Base-by-base conservation (phyloP, 2,113 vertebrate species). In the Otocyon megalotis region DNA sequence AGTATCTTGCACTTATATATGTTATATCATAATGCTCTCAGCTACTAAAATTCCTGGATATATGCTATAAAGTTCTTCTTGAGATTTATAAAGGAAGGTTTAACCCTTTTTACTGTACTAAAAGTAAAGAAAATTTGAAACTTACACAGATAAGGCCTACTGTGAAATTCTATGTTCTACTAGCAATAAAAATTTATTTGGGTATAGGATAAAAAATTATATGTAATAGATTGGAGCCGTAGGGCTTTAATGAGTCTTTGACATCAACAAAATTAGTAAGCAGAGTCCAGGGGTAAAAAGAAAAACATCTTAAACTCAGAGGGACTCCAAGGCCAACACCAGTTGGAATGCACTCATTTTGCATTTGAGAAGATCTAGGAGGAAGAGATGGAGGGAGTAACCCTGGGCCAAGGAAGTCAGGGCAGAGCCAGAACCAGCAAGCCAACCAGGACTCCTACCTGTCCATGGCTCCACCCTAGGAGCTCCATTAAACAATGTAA, bases 401-500 rank as follows among this genome's bases (percentile, higher is more conserved):
- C 5, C 43, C 20, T 22, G 17, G 12, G 7, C 32, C 26, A 13
- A 30, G 16, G 2, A 1, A 50, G 14, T 12, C 50, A 11, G n/a
- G 5, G 5, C 74, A 58, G 37, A 81, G n/a, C 8, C 43, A 15
- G 50, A 9, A 6, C 4, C 13, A 24, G 60, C 1, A 1, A 15
- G 26, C 35, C 0, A 3, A 1, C 4, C 37, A 6, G 37, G 53
- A n/a, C 4, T 16, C 43, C 12, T 12, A 0, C 10, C 50, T 81
- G 62, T 32, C 8, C 13, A 1, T 1, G 7, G 28, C 37, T n/a
- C 16, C n/a, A 28, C 17, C 15, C 37, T 35, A 19, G 0, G 6
- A 48, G 30, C 24, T 63, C 43, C 30, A 8, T 13, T 16, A 32
- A 56, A 22, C 3, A 12, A 8, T 11, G 11, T 24, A 48, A 54